Conservation (phyloP, 2,888 invertebrate species). For the Sturmia bella region DNA sequence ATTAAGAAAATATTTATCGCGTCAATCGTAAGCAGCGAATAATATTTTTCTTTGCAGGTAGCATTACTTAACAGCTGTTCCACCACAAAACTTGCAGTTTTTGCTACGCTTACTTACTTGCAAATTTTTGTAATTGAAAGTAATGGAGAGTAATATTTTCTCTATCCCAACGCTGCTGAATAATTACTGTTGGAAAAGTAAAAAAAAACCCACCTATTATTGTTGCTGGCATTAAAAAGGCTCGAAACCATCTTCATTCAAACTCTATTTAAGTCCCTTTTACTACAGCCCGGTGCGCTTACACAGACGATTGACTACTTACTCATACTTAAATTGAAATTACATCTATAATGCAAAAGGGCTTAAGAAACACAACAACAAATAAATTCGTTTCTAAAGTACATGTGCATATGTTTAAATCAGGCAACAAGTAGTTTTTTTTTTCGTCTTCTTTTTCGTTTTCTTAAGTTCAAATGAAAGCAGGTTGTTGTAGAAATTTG, state of each 20-base stretch:
- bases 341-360: constrained; percentile 60
- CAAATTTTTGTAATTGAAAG: too few relatives aligned
- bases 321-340: constrained; percentile 63
- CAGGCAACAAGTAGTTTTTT: background rate
- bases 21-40: too few relatives aligned
- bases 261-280: background rate
- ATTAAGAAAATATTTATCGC: too few relatives aligned
- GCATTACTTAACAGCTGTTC: too few relatives aligned
- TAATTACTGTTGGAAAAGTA: too few relatives aligned
- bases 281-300: constrained; percentile 7
- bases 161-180: too few relatives aligned
- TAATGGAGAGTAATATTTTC: too few relatives aligned
- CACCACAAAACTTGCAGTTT: too few relatives aligned
- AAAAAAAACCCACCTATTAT: too few relatives aligned
- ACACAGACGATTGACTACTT: constrained; percentile 59
- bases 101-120: too few relatives aligned
- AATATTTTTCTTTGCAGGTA: too few relatives aligned
- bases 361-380: constrained; percentile 44
- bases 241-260: too few relatives aligned
- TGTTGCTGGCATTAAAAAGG: background rate
- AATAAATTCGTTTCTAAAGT: constrained; percentile 36
- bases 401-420: constrained; percentile 11
- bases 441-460: constrained; percentile 41
- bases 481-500: constrained; percentile 70
- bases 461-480: constrained; percentile 61